Evolutionary conservation across 1,140 invertebrate species (phyloP).

Genomic region (Brachionus manjavacas): DNA sequence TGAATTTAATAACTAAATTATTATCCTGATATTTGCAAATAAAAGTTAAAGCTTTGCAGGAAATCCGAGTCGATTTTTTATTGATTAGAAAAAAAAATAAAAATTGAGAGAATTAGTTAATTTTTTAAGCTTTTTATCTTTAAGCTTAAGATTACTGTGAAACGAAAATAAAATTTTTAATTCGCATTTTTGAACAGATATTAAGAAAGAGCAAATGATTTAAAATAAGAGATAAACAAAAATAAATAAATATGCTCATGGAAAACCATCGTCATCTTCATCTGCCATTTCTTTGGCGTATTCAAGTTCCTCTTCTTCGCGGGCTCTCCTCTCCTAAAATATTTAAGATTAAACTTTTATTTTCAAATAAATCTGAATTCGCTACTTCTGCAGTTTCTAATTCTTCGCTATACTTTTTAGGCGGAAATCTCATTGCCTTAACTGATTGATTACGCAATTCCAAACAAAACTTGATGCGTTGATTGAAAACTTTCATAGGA

Average conservation of each 20-base stretch:
- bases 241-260: slow-evolving; percentile 12
- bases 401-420: slow-evolving; percentile 96
- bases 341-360: slow-evolving; percentile 40
- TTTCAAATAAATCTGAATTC: background rate
- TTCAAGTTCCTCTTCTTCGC: slow-evolving; percentile 94
- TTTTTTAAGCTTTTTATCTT: background rate
- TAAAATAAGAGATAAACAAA: slow-evolving; percentile 19
- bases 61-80: background rate
- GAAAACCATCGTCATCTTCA: slow-evolving; percentile 72
- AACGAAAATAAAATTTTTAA: background rate
- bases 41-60: background rate
- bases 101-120: background rate
- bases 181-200: slow-evolving; percentile 2
- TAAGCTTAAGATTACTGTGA: background rate
- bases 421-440: slow-evolving; percentile 96
- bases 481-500: slow-evolving; percentile 92
- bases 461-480: slow-evolving; percentile 92
- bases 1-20: background rate
- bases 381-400: slow-evolving; percentile 83
- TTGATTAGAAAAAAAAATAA: slow-evolving; percentile 12
- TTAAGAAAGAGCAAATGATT: background rate
- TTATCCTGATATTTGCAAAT: background rate
- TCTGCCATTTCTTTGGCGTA: slow-evolving; percentile 97
- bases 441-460: slow-evolving; percentile 91
- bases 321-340: slow-evolving; percentile 73